Evolutionary conservation across 2,888 invertebrate genomes (phyloP).

Genomic region (Lithodes maja): DNA sequence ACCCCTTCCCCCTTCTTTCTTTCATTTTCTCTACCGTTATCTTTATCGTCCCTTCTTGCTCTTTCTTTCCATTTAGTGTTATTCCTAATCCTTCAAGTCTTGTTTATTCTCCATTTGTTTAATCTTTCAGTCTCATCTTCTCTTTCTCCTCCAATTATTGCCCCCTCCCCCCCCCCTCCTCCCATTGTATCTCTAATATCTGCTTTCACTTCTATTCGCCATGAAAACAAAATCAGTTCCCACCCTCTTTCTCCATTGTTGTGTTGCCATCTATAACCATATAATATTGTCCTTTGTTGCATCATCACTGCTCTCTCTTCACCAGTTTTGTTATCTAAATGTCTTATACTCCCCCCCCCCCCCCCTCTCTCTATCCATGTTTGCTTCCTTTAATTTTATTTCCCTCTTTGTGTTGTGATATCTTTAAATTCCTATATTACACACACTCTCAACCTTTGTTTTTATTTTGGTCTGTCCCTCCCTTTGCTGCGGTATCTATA

Average conservation of each 20-base stretch:
- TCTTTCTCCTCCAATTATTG: background rate
- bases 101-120: too few relatives aligned
- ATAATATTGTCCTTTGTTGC: background rate
- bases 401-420: background rate
- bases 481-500: too few relatives aligned
- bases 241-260: background rate
- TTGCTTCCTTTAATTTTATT: background rate
- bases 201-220: background rate
- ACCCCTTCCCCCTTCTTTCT: background rate
- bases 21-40: background rate
- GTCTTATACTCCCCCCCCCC: background rate
- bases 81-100: background rate
- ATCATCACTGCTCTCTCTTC: background rate
- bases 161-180: background rate
- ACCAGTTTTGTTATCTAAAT: background rate
- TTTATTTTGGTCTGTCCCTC: too few relatives aligned
- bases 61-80: background rate
- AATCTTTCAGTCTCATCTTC: background rate
- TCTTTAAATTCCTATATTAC: background rate
- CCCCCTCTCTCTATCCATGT: background rate
- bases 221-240: background rate
- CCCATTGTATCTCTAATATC: background rate
- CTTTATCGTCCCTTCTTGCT: background rate
- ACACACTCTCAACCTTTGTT: too few relatives aligned
- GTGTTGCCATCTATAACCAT: background rate